Percentiles rank a stretch among this genome's conserved stretches.
Conservation (phyloP, 1,140 invertebrate species). For the Bombus terrestris region DNA sequence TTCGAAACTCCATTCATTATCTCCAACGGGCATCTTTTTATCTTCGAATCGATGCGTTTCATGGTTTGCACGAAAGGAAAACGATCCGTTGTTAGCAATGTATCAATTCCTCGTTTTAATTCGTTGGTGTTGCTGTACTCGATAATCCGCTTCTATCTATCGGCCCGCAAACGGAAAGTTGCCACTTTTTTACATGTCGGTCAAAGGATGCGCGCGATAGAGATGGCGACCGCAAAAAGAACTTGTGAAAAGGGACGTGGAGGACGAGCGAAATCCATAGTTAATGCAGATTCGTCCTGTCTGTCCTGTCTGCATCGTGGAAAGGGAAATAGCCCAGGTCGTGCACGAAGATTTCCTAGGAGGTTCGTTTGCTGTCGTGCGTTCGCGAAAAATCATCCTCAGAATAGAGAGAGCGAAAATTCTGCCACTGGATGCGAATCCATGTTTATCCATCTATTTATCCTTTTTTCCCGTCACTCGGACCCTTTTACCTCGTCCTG, state of each 20-base stretch:
- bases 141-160: background rate
- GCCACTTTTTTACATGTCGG: background rate
- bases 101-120: constrained; percentile 17
- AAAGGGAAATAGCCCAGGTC: constrained; percentile 61
- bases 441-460: constrained; percentile 43
- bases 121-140: background rate
- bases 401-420: constrained; percentile 20
- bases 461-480: constrained; percentile 1
- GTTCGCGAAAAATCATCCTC: constrained; percentile 48
- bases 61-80: too few species aligned
- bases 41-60: too few species aligned
- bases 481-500: background rate
- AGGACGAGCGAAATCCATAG: constrained; percentile 61
- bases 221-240: constrained; percentile 13
- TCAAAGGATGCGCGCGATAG: background rate
- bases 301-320: constrained; percentile 51
- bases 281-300: constrained; percentile 71
- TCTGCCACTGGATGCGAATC: constrained; percentile 27
- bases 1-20: background rate
- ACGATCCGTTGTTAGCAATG: too few species aligned
- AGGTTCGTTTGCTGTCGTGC: constrained; percentile 61
- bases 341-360: constrained; percentile 73
- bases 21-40: constrained; percentile 19
- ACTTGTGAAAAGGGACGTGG: background rate
- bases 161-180: constrained; percentile 16